Conservation (phyloP, 2,113 vertebrate species). For the Petrocephalus zakoni region DNA sequence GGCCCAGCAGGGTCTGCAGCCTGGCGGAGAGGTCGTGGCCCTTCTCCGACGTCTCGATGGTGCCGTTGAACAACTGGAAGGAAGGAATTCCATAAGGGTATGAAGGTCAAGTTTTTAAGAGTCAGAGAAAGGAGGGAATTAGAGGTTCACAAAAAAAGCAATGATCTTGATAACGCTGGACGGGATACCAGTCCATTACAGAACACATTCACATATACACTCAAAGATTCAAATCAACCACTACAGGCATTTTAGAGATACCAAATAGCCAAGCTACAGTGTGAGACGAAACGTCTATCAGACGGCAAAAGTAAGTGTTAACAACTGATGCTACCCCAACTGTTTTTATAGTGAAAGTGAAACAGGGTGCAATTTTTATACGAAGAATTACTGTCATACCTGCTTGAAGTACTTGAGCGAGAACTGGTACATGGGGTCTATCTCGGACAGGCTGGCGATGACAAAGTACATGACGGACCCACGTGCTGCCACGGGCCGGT, state of each 20-base stretch:
- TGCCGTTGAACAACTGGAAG: slow-evolving; percentile 66
- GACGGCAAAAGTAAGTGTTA: neutral
- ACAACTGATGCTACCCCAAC: neutral
- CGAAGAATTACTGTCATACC: slow-evolving; percentile 32
- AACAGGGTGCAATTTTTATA: neutral
- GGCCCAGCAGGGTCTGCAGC: slow-evolving; percentile 56
- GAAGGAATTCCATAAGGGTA: neutral
- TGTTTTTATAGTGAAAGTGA: neutral
- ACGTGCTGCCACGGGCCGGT: slow-evolving; percentile 62
- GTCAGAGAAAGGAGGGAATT: neutral
- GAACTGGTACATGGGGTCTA: slow-evolving; percentile 75
- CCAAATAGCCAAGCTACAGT: neutral
- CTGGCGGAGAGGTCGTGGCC: slow-evolving; percentile 52
- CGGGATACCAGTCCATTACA: neutral
- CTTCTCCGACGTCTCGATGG: slow-evolving; percentile 60
- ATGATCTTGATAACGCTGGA: neutral
- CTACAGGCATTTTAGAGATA: neutral
- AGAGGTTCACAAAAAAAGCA: neutral
- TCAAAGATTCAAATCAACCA: neutral
- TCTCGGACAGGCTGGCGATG: slow-evolving; percentile 70
- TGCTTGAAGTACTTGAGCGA: slow-evolving; percentile 84
- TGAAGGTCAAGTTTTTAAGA: neutral
- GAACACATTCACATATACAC: neutral
- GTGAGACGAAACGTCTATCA: too few species aligned
- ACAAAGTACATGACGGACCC: slow-evolving; percentile 71